Evolutionary conservation across 2,888 invertebrate genomes (phyloP), one percentile per base, ranked within the genome.

Genomic region (Acronicta psi): DNA sequence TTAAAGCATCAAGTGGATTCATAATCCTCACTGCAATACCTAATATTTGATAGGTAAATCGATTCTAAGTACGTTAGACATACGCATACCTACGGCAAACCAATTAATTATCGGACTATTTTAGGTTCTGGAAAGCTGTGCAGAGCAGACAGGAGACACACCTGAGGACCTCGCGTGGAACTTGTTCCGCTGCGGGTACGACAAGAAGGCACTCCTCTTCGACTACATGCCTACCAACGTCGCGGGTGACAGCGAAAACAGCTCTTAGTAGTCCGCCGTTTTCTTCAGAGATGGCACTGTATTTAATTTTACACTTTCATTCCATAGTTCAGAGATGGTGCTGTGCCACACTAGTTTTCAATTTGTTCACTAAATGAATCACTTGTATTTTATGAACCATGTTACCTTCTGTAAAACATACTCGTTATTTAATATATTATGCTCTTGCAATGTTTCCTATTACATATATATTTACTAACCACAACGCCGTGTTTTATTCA

Each of bases 131-230:
- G 93, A 93, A 68, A 85, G 81, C 59, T 93, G 93, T 59, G 82
- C 88, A 1, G 86, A 89, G 4, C 90, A 89, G 59, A 67, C 75
- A 0, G 89, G 86, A 0, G 87, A 88, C 42, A 82, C 83, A 0
- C 93, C 93, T 0, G 92, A 91, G 49, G 92, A 92, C 47, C 74
- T 86, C 17, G 93, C 94, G 0, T 93, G 94, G 93, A 89, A 88
- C 69, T 76, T 94, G 36, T 92, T 94, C 83, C 87, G 89, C 14
- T 94, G 94, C 72, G 91, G 91, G 1, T 90, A 87, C 77, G 88
- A 92, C 59, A 87, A 87, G 71, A 93, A 93, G 73, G 86, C 91
- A 0, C 78, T 88, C 0, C 84, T 91, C 16, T 90, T 91, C 75
- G 86, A 90, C 43, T 88, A 88, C 80, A 88, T 90, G 89, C 89